These are phyloP conservation scores for Pica pica DNA, from an alignment of 2,113 vertebrate species.

Conservation along the genomic window DNA sequence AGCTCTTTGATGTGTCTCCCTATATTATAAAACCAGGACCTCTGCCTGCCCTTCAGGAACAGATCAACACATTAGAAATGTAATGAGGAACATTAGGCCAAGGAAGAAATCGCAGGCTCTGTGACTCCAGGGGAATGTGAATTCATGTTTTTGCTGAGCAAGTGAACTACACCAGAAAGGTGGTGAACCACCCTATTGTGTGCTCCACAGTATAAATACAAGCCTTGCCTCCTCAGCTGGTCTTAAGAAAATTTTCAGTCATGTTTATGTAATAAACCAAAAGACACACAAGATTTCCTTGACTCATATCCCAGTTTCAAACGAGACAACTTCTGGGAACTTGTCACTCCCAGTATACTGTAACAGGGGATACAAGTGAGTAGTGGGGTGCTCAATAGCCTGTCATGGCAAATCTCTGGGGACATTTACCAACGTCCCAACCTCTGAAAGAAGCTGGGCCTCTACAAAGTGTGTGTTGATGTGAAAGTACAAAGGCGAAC, in stretches of 20 bases:
- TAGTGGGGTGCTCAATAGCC: background rate
- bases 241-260: background rate
- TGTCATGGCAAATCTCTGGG: background rate
- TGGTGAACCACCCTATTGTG: background rate
- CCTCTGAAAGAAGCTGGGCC: background rate
- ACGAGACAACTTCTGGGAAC: accelerated
- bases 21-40: background rate
- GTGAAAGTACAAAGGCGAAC: background rate
- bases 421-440: background rate
- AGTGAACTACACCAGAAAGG: background rate
- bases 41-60: background rate
- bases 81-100: background rate
- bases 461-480: background rate
- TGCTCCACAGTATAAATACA: background rate
- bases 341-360: background rate
- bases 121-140: background rate
- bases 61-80: background rate
- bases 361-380: background rate
- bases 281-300: background rate
- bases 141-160: background rate
- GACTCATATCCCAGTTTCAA: background rate
- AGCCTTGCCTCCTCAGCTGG: background rate
- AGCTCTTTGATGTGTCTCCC: background rate
- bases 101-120: background rate
- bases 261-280: background rate